phyloP scores from a whole-genome alignment of 2,888 invertebrate genomes.

The Caenorhabditis wallacei region DNA sequence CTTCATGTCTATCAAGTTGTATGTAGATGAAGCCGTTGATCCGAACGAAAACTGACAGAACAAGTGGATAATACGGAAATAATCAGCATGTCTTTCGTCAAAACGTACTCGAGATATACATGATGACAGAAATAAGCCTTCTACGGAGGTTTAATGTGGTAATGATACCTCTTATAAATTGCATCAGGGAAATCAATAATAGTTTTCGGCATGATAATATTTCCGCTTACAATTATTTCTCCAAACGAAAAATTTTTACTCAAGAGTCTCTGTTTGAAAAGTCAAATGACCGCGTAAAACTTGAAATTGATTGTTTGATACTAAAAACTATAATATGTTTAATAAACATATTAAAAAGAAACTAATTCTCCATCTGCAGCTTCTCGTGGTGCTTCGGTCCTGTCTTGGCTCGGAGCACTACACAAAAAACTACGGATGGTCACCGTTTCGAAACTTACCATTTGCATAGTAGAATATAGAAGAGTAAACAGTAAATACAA shows the following conservation, averaged over 20 bases:
- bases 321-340: no score
- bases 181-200: no score
- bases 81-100: neutral
- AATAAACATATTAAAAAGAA: neutral
- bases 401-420: constrained; percentile 61
- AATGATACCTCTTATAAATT: no score
- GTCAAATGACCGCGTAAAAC: no score
- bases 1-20: neutral
- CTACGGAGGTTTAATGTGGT: no score
- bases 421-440: constrained; percentile 66
- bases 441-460: neutral
- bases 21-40: neutral
- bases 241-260: no score
- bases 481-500: neutral
- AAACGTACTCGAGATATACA: no score
- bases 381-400: constrained; percentile 72
- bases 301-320: no score
- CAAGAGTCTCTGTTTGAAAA: no score
- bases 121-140: no score
- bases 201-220: no score
- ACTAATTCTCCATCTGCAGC: constrained; percentile 66
- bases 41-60: neutral
- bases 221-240: no score
- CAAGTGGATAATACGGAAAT: neutral
- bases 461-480: neutral